These are phyloP conservation scores for Drosophila setosimentum DNA, from an alignment of 2,888 invertebrate genomes.

Conservation along the genomic window DNA sequence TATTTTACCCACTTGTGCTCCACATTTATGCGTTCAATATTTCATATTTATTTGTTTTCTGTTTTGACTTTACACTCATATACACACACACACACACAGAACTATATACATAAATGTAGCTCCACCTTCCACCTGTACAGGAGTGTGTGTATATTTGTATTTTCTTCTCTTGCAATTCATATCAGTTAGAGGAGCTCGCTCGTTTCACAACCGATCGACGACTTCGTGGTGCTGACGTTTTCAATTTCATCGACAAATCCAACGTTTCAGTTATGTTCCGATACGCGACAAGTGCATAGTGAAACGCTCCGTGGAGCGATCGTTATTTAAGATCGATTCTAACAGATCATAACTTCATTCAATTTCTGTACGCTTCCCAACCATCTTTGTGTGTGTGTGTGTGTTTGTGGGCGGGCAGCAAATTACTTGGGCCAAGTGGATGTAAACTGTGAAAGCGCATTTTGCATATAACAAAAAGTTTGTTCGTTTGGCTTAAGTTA, in stretches of 20 bases:
- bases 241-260: constrained; percentile 82
- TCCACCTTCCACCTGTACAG: constrained; percentile 47
- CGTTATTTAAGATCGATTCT: constrained; percentile 15
- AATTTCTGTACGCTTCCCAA: background rate
- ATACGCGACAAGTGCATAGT: constrained; percentile 85
- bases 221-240: constrained; percentile 77
- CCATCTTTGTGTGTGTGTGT: background rate
- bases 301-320: constrained; percentile 43
- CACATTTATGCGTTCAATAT: constrained; percentile 74
- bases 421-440: constrained; percentile 85
- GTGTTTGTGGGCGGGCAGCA: constrained; percentile 71
- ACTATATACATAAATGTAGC: constrained; percentile 12
- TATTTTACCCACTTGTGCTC: constrained; percentile 69
- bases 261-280: constrained; percentile 83
- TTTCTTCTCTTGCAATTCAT: constrained; percentile 55
- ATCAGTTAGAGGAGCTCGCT: constrained; percentile 45
- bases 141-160: constrained; percentile 18
- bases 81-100: constrained; percentile 8
- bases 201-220: constrained; percentile 51
- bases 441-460: constrained; percentile 81
- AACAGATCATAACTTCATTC: background rate
- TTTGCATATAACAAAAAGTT: constrained; percentile 82
- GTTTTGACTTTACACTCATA: constrained; percentile 33
- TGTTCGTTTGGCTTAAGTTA: constrained; percentile 86
- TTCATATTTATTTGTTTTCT: constrained; percentile 76